phyloP scores from a whole-genome alignment of 2,797 vertebrate species.

The Aplochiton taeniatus region DNA sequence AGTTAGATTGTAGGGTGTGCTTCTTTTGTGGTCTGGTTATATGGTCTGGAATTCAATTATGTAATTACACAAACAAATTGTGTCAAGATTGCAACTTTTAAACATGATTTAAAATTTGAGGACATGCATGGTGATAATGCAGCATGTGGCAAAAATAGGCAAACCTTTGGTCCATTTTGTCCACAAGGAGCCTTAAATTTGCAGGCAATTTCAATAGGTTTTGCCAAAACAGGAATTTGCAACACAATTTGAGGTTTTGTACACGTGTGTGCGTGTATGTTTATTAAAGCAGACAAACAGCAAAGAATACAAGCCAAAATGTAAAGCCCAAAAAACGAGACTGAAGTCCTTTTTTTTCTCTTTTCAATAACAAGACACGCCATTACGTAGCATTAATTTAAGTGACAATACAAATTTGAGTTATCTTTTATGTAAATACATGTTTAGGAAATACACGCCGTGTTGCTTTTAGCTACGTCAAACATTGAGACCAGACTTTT shows the following conservation, averaged over 20 bases:
- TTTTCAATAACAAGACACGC: conserved; percentile 84
- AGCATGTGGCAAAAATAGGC: conserved; percentile 62
- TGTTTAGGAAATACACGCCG: conserved; percentile 82
- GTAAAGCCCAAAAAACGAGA: conserved; percentile 91
- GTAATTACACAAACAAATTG: conserved; percentile 57
- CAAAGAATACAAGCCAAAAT: conserved; percentile 99
- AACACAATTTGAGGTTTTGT: conserved; percentile 95
- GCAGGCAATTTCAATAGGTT: conserved; percentile 86
- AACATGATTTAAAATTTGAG: conserved; percentile 61
- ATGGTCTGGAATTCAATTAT: conserved; percentile 27
- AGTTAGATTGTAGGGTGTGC: too few relatives aligned
- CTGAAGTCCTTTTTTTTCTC: conserved; percentile 66
- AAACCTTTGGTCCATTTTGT: conserved; percentile 75
- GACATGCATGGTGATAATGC: conserved; percentile 73
- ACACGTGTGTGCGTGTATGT: conserved; percentile 96
- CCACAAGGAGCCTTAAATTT: conserved; percentile 77
- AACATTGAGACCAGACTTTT: conserved; percentile 89
- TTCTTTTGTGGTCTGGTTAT: too few relatives aligned
- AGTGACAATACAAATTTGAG: conserved; percentile 93
- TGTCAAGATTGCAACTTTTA: conserved; percentile 43
- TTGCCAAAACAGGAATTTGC: conserved; percentile 97
- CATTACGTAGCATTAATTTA: conserved; percentile 84
- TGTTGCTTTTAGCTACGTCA: conserved; percentile 84
- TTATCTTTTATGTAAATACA: conserved; percentile 84
- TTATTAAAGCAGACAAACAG: conserved; percentile 99